Base-by-base conservation (phyloP, 2,113 vertebrate genomes). In the Corynorhinus townsendii region DNA sequence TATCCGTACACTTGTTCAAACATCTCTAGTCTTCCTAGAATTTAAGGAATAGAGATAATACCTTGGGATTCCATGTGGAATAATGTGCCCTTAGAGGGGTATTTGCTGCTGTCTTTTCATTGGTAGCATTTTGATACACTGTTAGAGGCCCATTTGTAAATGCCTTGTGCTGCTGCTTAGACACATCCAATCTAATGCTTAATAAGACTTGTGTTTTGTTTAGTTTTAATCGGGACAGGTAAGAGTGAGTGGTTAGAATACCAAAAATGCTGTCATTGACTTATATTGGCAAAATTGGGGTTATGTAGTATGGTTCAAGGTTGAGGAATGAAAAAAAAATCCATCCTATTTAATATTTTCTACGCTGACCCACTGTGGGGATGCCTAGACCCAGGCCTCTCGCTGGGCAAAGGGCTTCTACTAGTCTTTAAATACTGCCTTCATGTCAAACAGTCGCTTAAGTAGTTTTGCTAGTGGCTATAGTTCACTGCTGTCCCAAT, bases 81-180 rank as follows among this genome's bases (percentile, higher is more conserved):
- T 94, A 86, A 43, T 54, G 62, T 90, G 89, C 92, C 96, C 94
- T 92, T 85, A 40, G 17, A 76, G 86, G 95, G 96, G 93, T 82
- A 73, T 90, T 66, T 94, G 92, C 97, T 97, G 96, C 96, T 96
- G 73, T 93, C 30, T 94, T 97, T 93, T 96, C 92, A 88, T 93
- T 88, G 75, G 95, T 92, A 95, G 97, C 90, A 86, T 93, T 97
- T 93, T 96, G 96, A 93, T 96, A 85, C 62, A 76, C 80, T 59
- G 86, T 87, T 80, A 52, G 45, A 80, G 81, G 77, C 76, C 84
- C 66, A 26, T 91, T 95, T 93, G 85, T 90, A 82, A 89, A 94
- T 82, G 76, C 76, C 77, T 95, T 69, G 33, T 85, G 89, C 87
- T 86, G 7, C 81, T 82, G 91, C 84, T 15, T 76, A 83, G 76